Evolutionary conservation across 2,113 vertebrate genomes (phyloP), one percentile per base, ranked within the genome.

Genomic region (Synchiropus splendidus): DNA sequence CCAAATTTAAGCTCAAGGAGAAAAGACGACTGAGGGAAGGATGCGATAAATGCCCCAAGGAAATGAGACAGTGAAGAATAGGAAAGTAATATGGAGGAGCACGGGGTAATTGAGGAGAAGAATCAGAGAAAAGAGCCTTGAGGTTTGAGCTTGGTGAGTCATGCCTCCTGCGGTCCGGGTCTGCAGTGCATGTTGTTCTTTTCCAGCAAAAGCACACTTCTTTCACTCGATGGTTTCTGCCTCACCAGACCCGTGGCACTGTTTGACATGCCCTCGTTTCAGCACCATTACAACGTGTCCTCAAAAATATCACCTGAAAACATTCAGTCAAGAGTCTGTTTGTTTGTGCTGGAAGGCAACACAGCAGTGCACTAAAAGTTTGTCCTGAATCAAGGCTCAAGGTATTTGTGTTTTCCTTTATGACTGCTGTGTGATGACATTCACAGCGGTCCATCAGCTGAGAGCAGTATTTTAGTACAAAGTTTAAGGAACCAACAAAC

Each of bases 131-230:
- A 48, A 71, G 44, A 60, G 44, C 53, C 39, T 55, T 45, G 54
- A 71, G 72, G 74, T 69, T 71, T 70, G 44, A 46, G 39, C 1
- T 49, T 39, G 48, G 63, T 56, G 64, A 64, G 70, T 70, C 61
- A 30, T 61, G 72, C 60, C 63, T 75, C 67, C 64, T 69, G 70
- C 30, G 72, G 68, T 77, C 59, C 48, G 70, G 69, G 64, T 49
- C 70, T 71, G 45, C 15, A 54, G 63, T 16, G 34, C 61, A 58
- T 75, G 59, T 70, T 73, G 42, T 70, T 58, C 58, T 69, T 75
- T 54, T 56, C 51, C 69, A 54, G 39, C 58, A 66, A 56, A 66
- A 53, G 42, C 54, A 66, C 46, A 36, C 33, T 12, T 41, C 54
- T 45, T 67, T 40, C 48, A 16, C 56, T 39, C 39, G n/a, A 14